Evolutionary conservation across 2,113 vertebrate genomes (phyloP), one percentile per base, ranked within the genome.

Genomic region (Girardinichthys multiradiatus): DNA sequence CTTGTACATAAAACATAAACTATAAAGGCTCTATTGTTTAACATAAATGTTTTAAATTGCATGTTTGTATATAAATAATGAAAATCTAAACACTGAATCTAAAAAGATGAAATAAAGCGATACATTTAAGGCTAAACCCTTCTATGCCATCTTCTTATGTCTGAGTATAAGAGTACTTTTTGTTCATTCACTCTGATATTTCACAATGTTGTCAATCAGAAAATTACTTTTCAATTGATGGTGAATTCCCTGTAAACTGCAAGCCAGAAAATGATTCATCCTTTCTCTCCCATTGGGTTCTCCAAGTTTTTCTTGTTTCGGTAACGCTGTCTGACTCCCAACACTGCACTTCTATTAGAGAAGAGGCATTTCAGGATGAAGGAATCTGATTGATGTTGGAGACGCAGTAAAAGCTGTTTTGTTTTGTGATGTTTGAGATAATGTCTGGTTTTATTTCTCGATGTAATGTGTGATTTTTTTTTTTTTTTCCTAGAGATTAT

Each of bases 301-400:
- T 84, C 83, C 19, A 68, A 29, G 51, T 80, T 58, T 85, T 83
- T 88, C 78, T 75, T 58, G 72, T 68, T 81, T 68, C 29, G 33
- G 15, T 68, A 57, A 64, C 67, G 35, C 27, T 11, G 42, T 71
- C 54, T 77, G 48, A 64, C 71, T 80, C n/a, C n/a, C 35, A 61
- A 48, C 57, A 73, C 65, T 15, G 45, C 15, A 72, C 31, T 27
- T 14, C 17, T 64, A 76, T 67, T 72, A 67, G 4, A 15, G n/a
- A 74, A 31, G 26, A 69, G 13, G 48, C 31, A 37, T 59, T 81
- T 69, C 58, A 72, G 58, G 66, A 62, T 72, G 62, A 81, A 68
- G 70, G 5, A 15, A 70, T 45, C 48, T 57, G 37, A 64, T 21
- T 77, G 62, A 71, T 81, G 51, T 75, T 72, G 21, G 35, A 24